Evolutionary conservation across 2,888 invertebrate species (phyloP).

Genomic region (Ptilodon capucinus): DNA sequence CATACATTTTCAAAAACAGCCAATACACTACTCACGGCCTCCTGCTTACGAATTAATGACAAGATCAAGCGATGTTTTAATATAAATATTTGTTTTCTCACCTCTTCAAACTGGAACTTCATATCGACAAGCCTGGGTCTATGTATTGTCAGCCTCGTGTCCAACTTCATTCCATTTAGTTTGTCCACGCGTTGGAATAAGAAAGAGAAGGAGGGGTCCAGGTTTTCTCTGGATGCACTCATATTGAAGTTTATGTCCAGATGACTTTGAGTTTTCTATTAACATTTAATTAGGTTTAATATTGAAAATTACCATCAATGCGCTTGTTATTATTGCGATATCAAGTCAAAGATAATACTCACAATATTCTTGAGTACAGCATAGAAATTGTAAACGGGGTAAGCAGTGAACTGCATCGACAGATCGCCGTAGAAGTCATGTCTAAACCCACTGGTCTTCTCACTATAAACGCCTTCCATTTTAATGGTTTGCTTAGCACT

Average conservation of each 20-base stretch:
- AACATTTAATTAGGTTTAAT: slow-evolving; percentile 10
- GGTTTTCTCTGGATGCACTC: slow-evolving; percentile 84
- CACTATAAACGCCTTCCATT: slow-evolving; percentile 73
- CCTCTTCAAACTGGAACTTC: slow-evolving; percentile 83
- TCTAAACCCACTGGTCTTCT: slow-evolving; percentile 82
- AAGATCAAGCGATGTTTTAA: no score
- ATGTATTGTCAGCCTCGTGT: slow-evolving; percentile 84
- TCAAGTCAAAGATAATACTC: slow-evolving; percentile 41
- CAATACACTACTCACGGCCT: no score
- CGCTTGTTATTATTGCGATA: no score
- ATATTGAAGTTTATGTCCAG: slow-evolving; percentile 87
- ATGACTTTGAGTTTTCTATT: slow-evolving; percentile 86
- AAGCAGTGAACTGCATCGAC: slow-evolving; percentile 88
- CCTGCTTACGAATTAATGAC: no score
- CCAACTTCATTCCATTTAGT: slow-evolving; percentile 83
- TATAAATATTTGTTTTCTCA: no score
- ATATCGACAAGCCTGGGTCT: slow-evolving; percentile 85
- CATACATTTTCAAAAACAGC: no score
- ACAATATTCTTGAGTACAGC: slow-evolving; percentile 85
- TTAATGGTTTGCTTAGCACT: slow-evolving; percentile 80
- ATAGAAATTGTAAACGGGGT: slow-evolving; percentile 88
- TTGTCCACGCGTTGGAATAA: slow-evolving; percentile 84
- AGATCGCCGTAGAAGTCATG: slow-evolving; percentile 85
- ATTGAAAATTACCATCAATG: background rate
- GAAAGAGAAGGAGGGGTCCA: slow-evolving; percentile 84